Evolutionary conservation across 53 echinoderm and acorn worm genomes (phyloP), one percentile per base, ranked within the genome.

Genomic region (Holothuria scabra): DNA sequence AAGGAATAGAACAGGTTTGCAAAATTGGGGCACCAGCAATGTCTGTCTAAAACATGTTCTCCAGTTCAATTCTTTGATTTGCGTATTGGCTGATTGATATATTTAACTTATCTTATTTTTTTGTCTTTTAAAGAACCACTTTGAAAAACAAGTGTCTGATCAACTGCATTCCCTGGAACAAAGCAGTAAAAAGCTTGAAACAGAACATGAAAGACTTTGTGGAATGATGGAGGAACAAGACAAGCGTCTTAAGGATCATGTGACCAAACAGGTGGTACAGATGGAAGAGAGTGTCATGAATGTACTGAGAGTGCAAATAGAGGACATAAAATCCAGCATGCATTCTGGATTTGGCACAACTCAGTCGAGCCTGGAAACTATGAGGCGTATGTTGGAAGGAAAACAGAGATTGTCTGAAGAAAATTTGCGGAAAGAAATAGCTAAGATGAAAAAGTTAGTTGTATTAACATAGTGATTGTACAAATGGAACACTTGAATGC

Each of bases 381-480:
- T 87, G 65, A 76, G 87, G 28, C 57, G 63, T 14, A 79, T 91
- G 2, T 57, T 91, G 61, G 91, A 91, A 24, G 88, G 88, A 16
- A 91, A 91, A 46, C 87, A 87, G 72, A 79, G 67, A 67, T 69
- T 91, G 24, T 37, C 84, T 41, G 88, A 80, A 1, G 88, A 88
- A 12, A 60, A 85, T 20, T 34, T 91, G 28, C 59, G 81, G 33
- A 88, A 65, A 56, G 91, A 91, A n/a, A 91, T 91, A 38, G 71
- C 80, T 13, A 69, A 57, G 46, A 88, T 88, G 87, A 91, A 91
- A 76, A 91, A 91, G 65, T 60, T 91, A 49, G 91, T 91, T 6
- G 91, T 91, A 0, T 65, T 91, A 20, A 90, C 90, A 9, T 90
- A 41, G 63, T 25, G 57, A 18, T 29, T 14, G 8, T 1, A 28